These are phyloP conservation scores for Papilio gigon DNA, from an alignment of 2,888 invertebrate species.

Conservation along the genomic window DNA sequence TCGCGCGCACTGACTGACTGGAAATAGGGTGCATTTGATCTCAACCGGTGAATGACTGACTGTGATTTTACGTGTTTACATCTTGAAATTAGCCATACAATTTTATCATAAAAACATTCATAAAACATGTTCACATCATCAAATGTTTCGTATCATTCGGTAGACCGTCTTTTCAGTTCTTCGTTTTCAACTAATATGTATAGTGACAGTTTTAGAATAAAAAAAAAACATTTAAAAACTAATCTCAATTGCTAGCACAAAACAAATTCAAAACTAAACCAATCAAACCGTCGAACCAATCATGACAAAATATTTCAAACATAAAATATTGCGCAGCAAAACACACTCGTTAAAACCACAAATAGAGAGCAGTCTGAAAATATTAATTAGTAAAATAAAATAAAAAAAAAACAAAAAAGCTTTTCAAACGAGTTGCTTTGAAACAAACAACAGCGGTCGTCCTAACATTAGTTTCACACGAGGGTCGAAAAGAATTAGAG, in stretches of 20 bases:
- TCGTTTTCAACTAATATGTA: neutral
- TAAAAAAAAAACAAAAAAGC: constrained; percentile 20
- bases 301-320: constrained; percentile 16
- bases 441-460: constrained; percentile 29
- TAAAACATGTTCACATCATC: no score
- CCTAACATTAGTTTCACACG: constrained; percentile 22
- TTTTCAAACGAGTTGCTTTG: constrained; percentile 29
- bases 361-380: constrained; percentile 29
- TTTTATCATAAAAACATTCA: neutral
- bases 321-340: constrained; percentile 17
- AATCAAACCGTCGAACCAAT: neutral
- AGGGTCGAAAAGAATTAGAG: neutral
- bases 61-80: neutral
- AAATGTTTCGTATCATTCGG: no score
- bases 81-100: constrained; percentile 1
- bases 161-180: no score
- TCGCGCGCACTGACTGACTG: constrained; percentile 37
- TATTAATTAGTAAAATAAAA: constrained; percentile 35
- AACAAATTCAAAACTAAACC: neutral
- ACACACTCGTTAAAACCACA: constrained; percentile 17
- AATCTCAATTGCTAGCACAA: neutral
- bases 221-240: constrained; percentile 6
- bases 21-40: constrained; percentile 37
- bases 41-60: constrained; percentile 16
- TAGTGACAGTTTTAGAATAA: neutral